Evolutionary conservation across 2,797 vertebrate genomes (phyloP).

Genomic region (Mallotus villosus): DNA sequence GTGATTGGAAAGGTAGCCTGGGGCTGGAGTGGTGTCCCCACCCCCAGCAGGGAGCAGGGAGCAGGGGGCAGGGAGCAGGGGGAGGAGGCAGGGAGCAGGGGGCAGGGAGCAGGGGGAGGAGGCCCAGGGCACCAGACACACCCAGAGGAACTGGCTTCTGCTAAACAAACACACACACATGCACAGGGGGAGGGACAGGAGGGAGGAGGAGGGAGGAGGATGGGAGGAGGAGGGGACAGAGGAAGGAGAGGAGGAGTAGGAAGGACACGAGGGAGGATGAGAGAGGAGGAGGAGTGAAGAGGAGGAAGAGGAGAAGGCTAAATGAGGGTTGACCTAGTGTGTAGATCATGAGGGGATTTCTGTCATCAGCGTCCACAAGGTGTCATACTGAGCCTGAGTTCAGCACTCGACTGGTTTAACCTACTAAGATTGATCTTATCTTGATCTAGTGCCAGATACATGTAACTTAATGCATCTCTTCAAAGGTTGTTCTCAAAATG

Average conservation of each 20-base stretch:
- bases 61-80: slow-evolving; percentile 14
- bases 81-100: too few relatives aligned
- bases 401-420: neutral
- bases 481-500: too few relatives aligned
- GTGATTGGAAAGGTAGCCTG: slow-evolving; percentile 63
- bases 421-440: neutral
- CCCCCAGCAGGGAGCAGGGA: slow-evolving; percentile 10
- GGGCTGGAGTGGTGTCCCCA: slow-evolving; percentile 42
- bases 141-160: slow-evolving; percentile 35
- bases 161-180: slow-evolving; percentile 23
- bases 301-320: too few relatives aligned
- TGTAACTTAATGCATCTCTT: too few relatives aligned
- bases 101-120: slow-evolving; percentile 1
- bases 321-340: too few relatives aligned
- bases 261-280: too few relatives aligned
- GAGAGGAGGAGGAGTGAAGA: too few relatives aligned
- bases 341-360: neutral
- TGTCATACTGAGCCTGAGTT: neutral
- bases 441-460: too few relatives aligned
- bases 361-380: neutral
- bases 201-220: too few relatives aligned
- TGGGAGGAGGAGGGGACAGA: neutral
- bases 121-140: slow-evolving; percentile 34
- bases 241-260: too few relatives aligned
- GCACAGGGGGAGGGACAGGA: neutral